Evolutionary conservation across 37 sponge, comb jelly and placozoan genomes (phyloP).

Genomic region (Sycon ciliatum): DNA sequence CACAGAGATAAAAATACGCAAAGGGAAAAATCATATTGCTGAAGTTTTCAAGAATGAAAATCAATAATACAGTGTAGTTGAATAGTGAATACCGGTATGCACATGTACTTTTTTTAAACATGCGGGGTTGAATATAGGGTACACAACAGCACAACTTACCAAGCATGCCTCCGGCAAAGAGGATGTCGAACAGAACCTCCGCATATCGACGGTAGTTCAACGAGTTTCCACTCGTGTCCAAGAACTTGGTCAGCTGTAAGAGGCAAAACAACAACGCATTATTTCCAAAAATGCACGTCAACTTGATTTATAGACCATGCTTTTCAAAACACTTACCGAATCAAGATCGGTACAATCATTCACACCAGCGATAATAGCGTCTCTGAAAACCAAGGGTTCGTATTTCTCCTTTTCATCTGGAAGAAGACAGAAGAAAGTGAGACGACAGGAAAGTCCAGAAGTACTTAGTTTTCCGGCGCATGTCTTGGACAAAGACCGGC

Average conservation of each 20-base stretch:
- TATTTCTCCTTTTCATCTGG: constrained; percentile 79
- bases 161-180: constrained; percentile 82
- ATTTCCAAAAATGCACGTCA: background rate
- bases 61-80: no score
- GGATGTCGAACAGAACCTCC: constrained; percentile 73
- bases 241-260: constrained; percentile 40
- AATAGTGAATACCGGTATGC: no score
- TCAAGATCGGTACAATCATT: constrained; percentile 51
- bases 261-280: background rate
- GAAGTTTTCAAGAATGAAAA: no score
- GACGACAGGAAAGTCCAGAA: no score
- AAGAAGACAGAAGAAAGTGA: background rate
- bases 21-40: no score
- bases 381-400: constrained; percentile 70
- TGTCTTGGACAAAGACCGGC: background rate
- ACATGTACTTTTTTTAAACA: no score
- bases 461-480: no score
- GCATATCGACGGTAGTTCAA: constrained; percentile 76
- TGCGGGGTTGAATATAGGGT: no score
- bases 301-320: no score
- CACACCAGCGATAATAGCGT: constrained; percentile 64
- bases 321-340: no score
- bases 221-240: constrained; percentile 44
- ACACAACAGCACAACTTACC: constrained; percentile 21
- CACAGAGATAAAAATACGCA: no score